Conservation (phyloP, 2,888 invertebrate species). For the Zaprionus lineosus region DNA sequence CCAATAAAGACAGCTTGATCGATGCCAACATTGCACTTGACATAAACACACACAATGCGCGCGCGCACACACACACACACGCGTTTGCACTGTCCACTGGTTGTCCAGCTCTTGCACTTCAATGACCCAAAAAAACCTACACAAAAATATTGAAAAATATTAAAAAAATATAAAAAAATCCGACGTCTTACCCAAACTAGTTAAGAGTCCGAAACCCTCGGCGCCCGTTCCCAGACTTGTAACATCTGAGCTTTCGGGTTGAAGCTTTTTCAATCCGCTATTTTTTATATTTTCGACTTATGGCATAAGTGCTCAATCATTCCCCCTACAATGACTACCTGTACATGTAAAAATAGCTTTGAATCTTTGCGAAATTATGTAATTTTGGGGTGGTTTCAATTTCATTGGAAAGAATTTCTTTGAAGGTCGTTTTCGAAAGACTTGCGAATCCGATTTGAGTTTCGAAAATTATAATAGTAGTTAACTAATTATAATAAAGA, state of each 20-base stretch:
- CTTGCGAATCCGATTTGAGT: no score
- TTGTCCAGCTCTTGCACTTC: constrained; percentile 43
- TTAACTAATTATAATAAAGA: no score
- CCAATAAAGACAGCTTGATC: constrained; percentile 74
- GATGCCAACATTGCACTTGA: constrained; percentile 73
- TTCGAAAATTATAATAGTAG: no score
- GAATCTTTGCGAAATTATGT: constrained; percentile 62
- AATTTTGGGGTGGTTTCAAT: constrained; percentile 34
- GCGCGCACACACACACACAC: constrained; percentile 13
- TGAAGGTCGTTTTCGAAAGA: constrained; percentile 33
- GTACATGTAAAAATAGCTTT: constrained; percentile 49
- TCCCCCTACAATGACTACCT: constrained; percentile 25
- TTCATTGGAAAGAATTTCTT: constrained; percentile 56
- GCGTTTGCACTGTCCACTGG: constrained; percentile 19
- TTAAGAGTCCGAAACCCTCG: constrained; percentile 24
- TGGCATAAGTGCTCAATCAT: constrained; percentile 69
- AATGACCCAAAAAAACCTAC: constrained; percentile 53
- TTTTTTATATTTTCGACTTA: constrained; percentile 41
- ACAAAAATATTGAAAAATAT: constrained; percentile 19
- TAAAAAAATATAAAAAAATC: constrained; percentile 23
- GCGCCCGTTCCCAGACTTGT: constrained; percentile 36
- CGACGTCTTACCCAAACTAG: constrained; percentile 35
- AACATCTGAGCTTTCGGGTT: constrained; percentile 56
- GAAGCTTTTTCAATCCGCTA: constrained; percentile 56
- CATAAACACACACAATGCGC: constrained; percentile 55